Evolutionary conservation across 1,140 invertebrate species (phyloP).

Genomic region (Chlorops oryzae): DNA sequence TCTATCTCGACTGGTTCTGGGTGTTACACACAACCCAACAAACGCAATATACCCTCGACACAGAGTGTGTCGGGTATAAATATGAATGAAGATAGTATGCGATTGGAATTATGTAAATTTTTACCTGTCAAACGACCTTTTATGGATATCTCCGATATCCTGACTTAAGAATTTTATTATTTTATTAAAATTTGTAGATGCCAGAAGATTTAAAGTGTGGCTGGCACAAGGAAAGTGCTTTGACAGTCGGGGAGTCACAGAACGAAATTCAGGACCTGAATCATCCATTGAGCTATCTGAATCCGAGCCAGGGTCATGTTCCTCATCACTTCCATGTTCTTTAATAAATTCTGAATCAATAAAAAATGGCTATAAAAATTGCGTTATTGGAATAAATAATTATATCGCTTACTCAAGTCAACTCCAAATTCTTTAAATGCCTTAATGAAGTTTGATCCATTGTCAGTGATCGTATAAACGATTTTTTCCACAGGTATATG

Average conservation of each 20-base stretch:
- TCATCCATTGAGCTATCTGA: neutral
- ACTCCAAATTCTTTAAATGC: slow-evolving; percentile 13
- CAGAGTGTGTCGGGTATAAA: no score
- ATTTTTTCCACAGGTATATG: slow-evolving; percentile 17
- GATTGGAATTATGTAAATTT: no score
- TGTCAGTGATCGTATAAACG: slow-evolving; percentile 23
- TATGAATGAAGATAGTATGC: neutral
- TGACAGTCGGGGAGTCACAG: neutral
- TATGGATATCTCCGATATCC: no score
- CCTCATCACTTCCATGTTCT: neutral
- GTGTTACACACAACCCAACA: no score
- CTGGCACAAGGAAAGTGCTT: slow-evolving; percentile 10
- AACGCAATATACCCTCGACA: no score
- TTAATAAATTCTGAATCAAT: neutral
- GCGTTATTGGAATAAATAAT: no score
- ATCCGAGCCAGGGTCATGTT: neutral
- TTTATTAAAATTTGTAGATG: slow-evolving; percentile 1
- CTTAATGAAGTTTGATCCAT: slow-evolving; percentile 26
- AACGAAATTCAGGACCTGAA: neutral
- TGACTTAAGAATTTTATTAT: slow-evolving; percentile 1
- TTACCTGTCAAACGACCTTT: no score
- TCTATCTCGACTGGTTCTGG: no score
- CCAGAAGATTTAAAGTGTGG: slow-evolving; percentile 1
- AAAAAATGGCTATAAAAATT: neutral
- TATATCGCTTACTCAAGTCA: slow-evolving; percentile 10